Evolutionary conservation across 2,797 vertebrate genomes (phyloP), one percentile per base, ranked within the genome.

Genomic region (Coilia nasus): DNA sequence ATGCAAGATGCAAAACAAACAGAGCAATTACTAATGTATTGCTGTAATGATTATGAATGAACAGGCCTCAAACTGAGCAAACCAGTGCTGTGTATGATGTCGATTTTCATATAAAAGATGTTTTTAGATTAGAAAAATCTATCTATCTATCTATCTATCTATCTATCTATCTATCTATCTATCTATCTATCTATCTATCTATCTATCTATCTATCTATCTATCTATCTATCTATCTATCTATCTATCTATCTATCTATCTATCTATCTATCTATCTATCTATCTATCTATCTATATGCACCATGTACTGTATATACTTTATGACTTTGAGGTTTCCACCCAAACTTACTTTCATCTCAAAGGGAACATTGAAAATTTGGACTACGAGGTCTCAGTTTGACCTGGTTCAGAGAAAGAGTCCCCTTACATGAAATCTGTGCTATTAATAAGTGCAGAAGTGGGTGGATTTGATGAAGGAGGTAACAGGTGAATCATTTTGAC

Each of bases 401-500:
- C 31, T 44, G 6, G 41, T 78, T 78, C 31, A 78, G 62, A 11
- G 25, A 35, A 44, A 78, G 41, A 44, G 31, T 78, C 31, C 19
- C 71, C 6, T 41, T 35, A 9, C 31, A 19, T 75, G 71, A 78
- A 21, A 78, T 21, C 35, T 78, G 21, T 44, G 71, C 17, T 44
- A 78, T 78, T 21, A 44, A 44, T 41, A 78, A n/a, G 6, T 19
- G 35, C 35, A 78, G 41, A n/a, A 9, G 14, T 84, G 64, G n/a
- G 35, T 81, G 54, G 80, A 23, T 85, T 62, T 47, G 14, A 62
- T 81, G 56, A n/a, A 31, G 21, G n/a, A 81, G 31, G 35, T 62
- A 81, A 81, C 84, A 81, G 78, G 71, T 78, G 71, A 7, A 44
- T 78, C 31, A 35, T 78, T 78, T 78, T 2, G 71, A 19, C 82